phyloP scores from a whole-genome alignment of 2,888 invertebrate species.

The Lampropteryx suffumata region DNA sequence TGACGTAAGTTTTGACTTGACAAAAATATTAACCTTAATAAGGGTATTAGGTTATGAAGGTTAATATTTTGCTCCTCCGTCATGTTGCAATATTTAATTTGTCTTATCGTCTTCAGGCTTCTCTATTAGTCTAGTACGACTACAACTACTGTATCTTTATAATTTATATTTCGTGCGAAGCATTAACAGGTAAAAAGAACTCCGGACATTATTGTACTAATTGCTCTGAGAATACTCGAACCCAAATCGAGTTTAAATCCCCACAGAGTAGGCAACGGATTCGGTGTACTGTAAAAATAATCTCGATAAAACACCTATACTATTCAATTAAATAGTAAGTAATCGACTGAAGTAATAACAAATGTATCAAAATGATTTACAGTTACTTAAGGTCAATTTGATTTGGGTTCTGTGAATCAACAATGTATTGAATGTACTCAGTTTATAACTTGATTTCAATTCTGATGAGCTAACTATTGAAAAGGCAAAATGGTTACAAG shows the following conservation, averaged over 20 bases:
- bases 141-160: not conserved
- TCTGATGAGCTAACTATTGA: too few relatives aligned
- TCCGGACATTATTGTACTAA: constrained; percentile 18
- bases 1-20: too few relatives aligned
- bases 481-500: too few relatives aligned
- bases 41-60: too few relatives aligned
- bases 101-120: too few relatives aligned
- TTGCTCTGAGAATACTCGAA: constrained; percentile 26
- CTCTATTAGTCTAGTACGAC: not conserved
- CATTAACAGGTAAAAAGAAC: constrained; percentile 18
- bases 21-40: too few relatives aligned
- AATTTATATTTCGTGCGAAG: constrained; percentile 1
- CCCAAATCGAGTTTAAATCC: constrained; percentile 28
- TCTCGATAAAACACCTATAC: constrained; percentile 11
- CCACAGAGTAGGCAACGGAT: constrained; percentile 14
- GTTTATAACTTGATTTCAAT: too few relatives aligned
- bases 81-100: too few relatives aligned
- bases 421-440: too few relatives aligned
- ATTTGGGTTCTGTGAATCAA: too few relatives aligned
- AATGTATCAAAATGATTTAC: constrained; percentile 2
- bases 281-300: constrained; percentile 24
- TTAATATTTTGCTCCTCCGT: too few relatives aligned
- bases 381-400: too few relatives aligned
- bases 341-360: constrained; percentile 1
- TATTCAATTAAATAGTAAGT: constrained; percentile 18